Evolutionary conservation across 2,888 invertebrate genomes (phyloP), one percentile per base, ranked within the genome.

Genomic region (Tribolium freemani): DNA sequence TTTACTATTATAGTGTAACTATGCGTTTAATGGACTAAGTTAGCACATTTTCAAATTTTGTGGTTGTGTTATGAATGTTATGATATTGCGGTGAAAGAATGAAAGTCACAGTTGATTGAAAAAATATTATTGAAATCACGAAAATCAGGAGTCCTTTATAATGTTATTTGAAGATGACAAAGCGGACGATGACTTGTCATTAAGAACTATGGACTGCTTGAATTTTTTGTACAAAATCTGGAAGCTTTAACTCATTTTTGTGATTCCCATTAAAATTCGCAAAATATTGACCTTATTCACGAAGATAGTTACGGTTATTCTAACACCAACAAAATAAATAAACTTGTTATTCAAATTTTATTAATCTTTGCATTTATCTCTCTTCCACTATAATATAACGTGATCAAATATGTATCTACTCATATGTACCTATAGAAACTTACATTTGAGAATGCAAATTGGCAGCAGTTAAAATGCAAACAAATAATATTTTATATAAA

Each of bases 31-130:
- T 30, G 10, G 10, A 30, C 21, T 53, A 53, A 53, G 9, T 21
- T 16, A n/a, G 16, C 16, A 53, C 16, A 53, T 53, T 53, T 48
- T 53, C 4, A 53, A 53, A 53, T 53, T 53, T 16, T 53, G 53
- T 53, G 53, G 53, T 53, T 53, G 30, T 48, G 11, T 45, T 10
- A 45, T 11, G 16, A 45, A 2, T n/a, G 44, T 4, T 11, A 45
- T 45, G 5, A 26, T 26, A 5, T 26, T 26, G 26, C 45, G 48
- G 11, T 48, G 6, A 48, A 48, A 48, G 13, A 16, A 48, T n/a
- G 16, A 48, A 48, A 48, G 48, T 48, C 48, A 11, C 48, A 48
- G 13, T 8, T 48, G 16, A 48, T 48, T 48, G 2, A 11, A 48
- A 48, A 48, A 48, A 6, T 38, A n/a, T 38, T 38, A 38, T 9